phyloP scores from a whole-genome alignment of 2,113 vertebrate genomes.

The Cacatua alba region DNA sequence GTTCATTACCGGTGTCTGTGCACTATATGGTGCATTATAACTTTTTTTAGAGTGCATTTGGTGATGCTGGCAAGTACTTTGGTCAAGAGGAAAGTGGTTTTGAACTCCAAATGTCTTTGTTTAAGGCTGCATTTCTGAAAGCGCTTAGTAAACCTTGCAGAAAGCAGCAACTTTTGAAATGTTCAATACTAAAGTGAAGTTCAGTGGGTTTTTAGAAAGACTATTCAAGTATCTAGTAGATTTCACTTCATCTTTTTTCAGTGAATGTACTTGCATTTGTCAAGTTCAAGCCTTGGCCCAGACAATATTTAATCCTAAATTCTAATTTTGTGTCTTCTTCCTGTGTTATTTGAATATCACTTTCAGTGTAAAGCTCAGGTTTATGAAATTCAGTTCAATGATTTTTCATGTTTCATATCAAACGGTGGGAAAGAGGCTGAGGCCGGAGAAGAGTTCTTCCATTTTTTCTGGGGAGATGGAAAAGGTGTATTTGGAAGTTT shows the following conservation, averaged over 20 bases:
- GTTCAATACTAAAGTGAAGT: not conserved
- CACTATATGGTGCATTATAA: fast-evolving
- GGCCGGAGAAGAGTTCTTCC: not conserved
- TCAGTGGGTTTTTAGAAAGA: not conserved
- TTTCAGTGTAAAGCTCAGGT: not conserved
- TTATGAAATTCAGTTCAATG: not conserved
- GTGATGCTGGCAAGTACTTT: not conserved
- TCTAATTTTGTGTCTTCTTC: not conserved
- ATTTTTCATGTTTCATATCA: not conserved
- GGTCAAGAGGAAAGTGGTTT: not conserved
- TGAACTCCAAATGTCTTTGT: not conserved
- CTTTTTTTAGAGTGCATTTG: not conserved
- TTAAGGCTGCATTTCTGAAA: not conserved
- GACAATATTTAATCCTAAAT: not conserved
- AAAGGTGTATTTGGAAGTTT: not conserved
- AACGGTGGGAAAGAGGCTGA: not conserved
- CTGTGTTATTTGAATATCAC: not conserved
- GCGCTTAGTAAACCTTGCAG: not conserved
- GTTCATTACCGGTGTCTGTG: fast-evolving
- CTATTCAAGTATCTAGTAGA: not conserved
- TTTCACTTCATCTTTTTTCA: not conserved
- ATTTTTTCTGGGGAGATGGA: not conserved
- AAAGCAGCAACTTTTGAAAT: not conserved
- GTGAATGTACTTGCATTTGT: not conserved
- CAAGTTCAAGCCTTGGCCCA: not conserved